These are phyloP conservation scores for Halocynthia aurantium DNA, from an alignment of 23 tunicate genomes.

Conservation along the genomic window DNA sequence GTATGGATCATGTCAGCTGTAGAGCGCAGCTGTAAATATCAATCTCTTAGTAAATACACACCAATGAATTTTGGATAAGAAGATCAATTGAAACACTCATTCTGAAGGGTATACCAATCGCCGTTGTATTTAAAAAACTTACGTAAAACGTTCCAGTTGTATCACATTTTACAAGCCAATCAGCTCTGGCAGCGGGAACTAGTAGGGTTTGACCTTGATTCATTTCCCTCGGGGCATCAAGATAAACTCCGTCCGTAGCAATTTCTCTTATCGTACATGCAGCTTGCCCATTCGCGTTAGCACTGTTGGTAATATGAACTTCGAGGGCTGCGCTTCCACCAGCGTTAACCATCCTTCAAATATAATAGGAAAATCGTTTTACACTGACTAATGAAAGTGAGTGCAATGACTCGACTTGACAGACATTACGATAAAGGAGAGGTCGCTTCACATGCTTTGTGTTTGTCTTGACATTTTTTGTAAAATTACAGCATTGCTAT, in stretches of 20 bases:
- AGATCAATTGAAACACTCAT: too few species aligned
- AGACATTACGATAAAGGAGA: too few species aligned
- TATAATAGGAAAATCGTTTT: too few species aligned
- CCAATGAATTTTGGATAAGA: neutral
- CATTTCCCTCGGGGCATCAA: conserved; percentile 26
- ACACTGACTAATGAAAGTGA: neutral
- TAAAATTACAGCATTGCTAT: too few species aligned
- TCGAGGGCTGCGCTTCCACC: conserved; percentile 60
- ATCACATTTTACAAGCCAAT: conserved; percentile 70
- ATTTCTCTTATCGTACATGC: conserved; percentile 55
- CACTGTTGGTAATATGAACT: conserved; percentile 22
- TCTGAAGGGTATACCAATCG: neutral
- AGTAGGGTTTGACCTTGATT: conserved; percentile 32
- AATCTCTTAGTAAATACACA: neutral
- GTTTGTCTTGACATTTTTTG: too few species aligned
- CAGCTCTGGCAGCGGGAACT: conserved; percentile 49
- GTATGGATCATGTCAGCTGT: neutral
- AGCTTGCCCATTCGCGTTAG: neutral
- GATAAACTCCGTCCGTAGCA: conserved; percentile 65
- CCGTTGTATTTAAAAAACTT: neutral
- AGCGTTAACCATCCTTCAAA: conserved; percentile 72
- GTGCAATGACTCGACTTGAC: too few species aligned
- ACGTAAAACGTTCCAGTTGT: conserved; percentile 54
- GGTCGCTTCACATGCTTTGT: too few species aligned
- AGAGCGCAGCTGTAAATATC: conserved; percentile 22